These are phyloP conservation scores for Psammodynastes pulverulentus DNA, from an alignment of 2,113 vertebrate species.

Conservation along the genomic window DNA sequence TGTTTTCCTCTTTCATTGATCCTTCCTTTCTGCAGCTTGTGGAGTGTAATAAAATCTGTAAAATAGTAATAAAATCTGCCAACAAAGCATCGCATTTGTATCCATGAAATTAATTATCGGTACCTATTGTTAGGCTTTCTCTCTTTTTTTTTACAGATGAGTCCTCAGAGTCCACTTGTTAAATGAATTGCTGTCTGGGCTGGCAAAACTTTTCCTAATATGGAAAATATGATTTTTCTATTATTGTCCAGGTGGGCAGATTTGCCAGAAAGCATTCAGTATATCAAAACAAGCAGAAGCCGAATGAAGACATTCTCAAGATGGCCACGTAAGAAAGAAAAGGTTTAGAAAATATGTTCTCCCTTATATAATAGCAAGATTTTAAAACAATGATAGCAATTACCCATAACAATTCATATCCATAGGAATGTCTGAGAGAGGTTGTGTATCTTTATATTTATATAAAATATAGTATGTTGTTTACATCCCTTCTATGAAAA, in stretches of 20 bases:
- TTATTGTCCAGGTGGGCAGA: neutral
- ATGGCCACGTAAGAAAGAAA: neutral
- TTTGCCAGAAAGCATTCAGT: neutral
- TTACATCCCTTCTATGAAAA: neutral
- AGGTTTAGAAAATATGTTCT: neutral
- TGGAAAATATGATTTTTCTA: neutral
- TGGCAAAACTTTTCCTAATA: neutral
- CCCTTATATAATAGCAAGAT: neutral
- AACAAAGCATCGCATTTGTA: fast-evolving
- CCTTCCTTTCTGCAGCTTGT: neutral
- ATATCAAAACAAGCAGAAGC: neutral
- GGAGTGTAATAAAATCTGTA: neutral
- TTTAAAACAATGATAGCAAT: neutral
- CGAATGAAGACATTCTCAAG: neutral
- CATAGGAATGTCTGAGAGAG: neutral
- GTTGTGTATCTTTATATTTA: neutral
- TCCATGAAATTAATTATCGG: neutral
- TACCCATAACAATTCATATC: neutral
- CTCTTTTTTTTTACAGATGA: fast-evolving
- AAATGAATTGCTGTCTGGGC: neutral
- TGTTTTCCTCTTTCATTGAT: neutral
- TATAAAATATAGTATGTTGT: neutral
- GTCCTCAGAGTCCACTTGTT: neutral
- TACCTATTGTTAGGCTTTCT: neutral
- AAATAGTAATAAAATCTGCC: neutral